phyloP scores from a whole-genome alignment of 2,888 invertebrate genomes.

The Aspidiotus destructor region DNA sequence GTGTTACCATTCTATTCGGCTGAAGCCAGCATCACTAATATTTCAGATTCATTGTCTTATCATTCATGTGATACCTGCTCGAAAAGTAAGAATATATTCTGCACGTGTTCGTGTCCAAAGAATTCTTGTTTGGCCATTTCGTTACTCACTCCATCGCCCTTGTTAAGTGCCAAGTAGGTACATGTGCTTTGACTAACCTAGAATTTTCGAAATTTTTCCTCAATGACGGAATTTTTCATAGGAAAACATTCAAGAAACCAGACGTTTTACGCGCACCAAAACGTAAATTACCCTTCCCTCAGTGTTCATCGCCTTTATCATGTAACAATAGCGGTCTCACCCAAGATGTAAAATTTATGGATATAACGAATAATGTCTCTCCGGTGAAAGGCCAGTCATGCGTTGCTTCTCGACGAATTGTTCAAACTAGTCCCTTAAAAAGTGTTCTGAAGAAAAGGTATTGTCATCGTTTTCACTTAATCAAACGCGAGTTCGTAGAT shows the following conservation, averaged over 20 bases:
- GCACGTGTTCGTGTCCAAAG: constrained; percentile 26
- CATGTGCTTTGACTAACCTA: not conserved
- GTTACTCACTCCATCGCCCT: constrained; percentile 33
- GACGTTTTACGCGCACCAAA: constrained; percentile 24
- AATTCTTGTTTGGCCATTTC: constrained; percentile 16
- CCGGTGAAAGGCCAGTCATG: constrained; percentile 17
- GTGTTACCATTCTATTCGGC: constrained; percentile 64
- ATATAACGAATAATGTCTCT: constrained; percentile 42
- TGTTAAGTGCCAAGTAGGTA: constrained; percentile 32
- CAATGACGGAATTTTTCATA: not conserved
- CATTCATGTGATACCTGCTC: constrained; percentile 40
- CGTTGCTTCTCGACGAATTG: not conserved
- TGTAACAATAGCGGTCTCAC: constrained; percentile 48
- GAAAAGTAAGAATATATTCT: constrained; percentile 13
- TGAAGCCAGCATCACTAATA: constrained; percentile 12
- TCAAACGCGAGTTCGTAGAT: not conserved
- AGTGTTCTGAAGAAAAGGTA: constrained; percentile 53
- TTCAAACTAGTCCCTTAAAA: constrained; percentile 35
- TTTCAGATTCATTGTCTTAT: constrained; percentile 36
- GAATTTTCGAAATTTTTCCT: not conserved
- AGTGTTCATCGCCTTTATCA: constrained; percentile 15
- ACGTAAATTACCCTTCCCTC: constrained; percentile 33
- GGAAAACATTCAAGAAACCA: constrained; percentile 35
- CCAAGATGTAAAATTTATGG: constrained; percentile 58
- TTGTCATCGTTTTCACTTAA: not conserved